phyloP scores from a whole-genome alignment of 2,888 invertebrate species.

The Mythimna pallens region DNA sequence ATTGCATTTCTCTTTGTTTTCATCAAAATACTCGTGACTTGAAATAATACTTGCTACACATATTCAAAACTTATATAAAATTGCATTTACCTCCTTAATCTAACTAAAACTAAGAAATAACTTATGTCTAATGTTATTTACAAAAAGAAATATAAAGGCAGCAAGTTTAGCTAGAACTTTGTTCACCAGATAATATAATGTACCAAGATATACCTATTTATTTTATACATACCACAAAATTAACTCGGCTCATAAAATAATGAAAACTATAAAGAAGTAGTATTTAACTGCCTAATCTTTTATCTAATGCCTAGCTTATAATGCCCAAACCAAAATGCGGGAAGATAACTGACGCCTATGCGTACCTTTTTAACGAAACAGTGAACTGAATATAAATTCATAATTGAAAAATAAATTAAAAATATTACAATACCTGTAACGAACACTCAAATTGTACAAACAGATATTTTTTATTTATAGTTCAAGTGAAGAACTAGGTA shows the following conservation, averaged over 20 bases:
- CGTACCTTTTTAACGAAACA: too few species aligned
- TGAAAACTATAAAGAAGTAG: too few species aligned
- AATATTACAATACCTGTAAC: not conserved
- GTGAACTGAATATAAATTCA: too few species aligned
- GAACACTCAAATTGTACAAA: not conserved
- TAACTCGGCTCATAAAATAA: too few species aligned
- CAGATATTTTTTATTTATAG: not conserved
- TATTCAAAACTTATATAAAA: conserved; percentile 6
- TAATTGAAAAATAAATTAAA: too few species aligned
- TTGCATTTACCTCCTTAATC: conserved; percentile 6
- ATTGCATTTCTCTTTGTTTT: not conserved
- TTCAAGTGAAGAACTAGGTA: not conserved
- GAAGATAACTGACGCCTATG: too few species aligned
- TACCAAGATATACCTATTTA: too few species aligned
- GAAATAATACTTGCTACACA: not conserved
- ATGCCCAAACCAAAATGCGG: not conserved
- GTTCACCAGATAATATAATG: too few species aligned
- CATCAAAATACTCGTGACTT: not conserved
- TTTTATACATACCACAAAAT: too few species aligned
- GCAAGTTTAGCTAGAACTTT: not conserved
- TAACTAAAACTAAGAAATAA: not conserved
- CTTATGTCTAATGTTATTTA: conserved; percentile 33
- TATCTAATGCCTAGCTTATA: too few species aligned
- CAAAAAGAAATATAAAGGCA: conserved; percentile 7
- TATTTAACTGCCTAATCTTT: too few species aligned